Evolutionary conservation across 2,888 invertebrate genomes (phyloP).

Genomic region (Resseliella maxima): DNA sequence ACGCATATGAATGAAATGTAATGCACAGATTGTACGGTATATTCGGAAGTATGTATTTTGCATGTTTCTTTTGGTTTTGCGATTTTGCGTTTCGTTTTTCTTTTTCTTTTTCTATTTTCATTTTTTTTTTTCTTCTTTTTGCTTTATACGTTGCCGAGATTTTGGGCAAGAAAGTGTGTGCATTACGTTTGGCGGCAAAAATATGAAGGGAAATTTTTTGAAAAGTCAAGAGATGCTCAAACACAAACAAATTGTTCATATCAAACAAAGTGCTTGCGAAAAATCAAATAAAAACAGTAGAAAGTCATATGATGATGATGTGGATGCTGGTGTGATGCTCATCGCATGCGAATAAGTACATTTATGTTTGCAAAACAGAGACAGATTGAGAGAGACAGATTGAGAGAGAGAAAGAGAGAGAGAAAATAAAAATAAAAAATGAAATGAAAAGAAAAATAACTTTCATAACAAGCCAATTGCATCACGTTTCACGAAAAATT

Average conservation of each 20-base stretch:
- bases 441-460: slow-evolving; percentile 4
- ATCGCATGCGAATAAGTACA: too few species aligned
- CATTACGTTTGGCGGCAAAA: not conserved
- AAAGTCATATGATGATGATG: not conserved
- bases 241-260: slow-evolving; percentile 48
- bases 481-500: slow-evolving; percentile 4
- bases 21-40: not conserved
- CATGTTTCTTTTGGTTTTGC: not conserved
- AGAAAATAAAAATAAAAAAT: not conserved
- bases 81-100: too few species aligned
- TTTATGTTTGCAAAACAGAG: too few species aligned
- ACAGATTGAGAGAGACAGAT: too few species aligned
- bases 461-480: slow-evolving; percentile 5
- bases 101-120: not conserved
- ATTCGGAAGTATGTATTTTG: too few species aligned
- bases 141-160: too few species aligned
- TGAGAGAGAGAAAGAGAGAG: too few species aligned
- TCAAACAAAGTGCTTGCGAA: slow-evolving; percentile 45
- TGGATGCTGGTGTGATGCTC: too few species aligned
- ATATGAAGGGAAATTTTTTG: not conserved
- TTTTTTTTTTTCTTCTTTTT: too few species aligned
- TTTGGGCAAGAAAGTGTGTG: not conserved
- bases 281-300: slow-evolving; percentile 44
- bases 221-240: slow-evolving; percentile 44
- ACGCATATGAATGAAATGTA: slow-evolving; percentile 33